These are phyloP conservation scores for Drosophila anomalipes DNA, from an alignment of 2,888 invertebrate species.

Conservation along the genomic window DNA sequence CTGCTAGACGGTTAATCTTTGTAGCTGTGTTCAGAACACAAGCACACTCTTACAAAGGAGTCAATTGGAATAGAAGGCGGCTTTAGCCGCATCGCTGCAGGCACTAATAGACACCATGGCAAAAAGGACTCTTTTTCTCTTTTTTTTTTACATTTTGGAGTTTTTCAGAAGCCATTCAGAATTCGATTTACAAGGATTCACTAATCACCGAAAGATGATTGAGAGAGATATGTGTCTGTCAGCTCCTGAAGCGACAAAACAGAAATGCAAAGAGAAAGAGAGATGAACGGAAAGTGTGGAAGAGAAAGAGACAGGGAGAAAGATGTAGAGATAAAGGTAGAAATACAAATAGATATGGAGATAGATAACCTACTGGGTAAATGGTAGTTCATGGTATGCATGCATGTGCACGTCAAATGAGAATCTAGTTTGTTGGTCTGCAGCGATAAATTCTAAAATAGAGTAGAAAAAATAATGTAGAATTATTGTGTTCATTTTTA, in stretches of 20 bases:
- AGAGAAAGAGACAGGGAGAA: background rate
- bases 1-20: background rate
- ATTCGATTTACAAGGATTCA: slow-evolving; percentile 28
- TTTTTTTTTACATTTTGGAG: background rate
- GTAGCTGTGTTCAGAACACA: background rate
- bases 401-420: background rate
- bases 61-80: background rate
- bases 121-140: slow-evolving; percentile 3
- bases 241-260: slow-evolving; percentile 8
- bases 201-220: slow-evolving; percentile 22
- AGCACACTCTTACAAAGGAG: background rate
- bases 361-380: background rate
- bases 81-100: slow-evolving; percentile 26
- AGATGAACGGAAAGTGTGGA: background rate
- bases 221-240: slow-evolving; percentile 26
- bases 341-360: background rate
- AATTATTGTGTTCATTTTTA: background rate
- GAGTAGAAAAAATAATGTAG: too few species aligned
- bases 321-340: background rate
- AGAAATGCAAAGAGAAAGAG: background rate
- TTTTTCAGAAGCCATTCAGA: slow-evolving; percentile 22
- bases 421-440: background rate
- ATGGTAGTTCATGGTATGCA: background rate
- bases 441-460: background rate
- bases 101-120: slow-evolving; percentile 48